These are phyloP conservation scores for Bryconaethiops microstoma DNA, from an alignment of 2,797 vertebrate species.

Conservation along the genomic window DNA sequence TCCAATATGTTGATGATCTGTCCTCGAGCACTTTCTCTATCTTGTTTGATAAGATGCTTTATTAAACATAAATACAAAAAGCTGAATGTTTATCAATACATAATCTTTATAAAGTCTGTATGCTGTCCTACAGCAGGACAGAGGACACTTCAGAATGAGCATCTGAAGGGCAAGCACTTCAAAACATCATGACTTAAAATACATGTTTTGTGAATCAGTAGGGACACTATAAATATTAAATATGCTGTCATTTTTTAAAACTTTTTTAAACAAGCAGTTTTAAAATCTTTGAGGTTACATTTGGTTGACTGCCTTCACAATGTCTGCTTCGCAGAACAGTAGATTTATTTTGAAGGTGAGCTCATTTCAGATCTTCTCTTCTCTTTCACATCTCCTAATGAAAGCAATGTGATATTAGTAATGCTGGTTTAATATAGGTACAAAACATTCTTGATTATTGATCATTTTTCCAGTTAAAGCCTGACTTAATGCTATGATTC, in stretches of 20 bases:
- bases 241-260: no score
- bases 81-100: neutral
- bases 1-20: neutral
- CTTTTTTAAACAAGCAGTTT: no score
- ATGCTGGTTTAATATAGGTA: neutral
- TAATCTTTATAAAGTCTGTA: no score
- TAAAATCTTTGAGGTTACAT: no score
- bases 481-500: neutral
- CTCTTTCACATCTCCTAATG: neutral
- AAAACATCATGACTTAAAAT: neutral
- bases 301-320: no score
- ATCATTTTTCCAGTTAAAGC: neutral
- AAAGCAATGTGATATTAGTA: neutral
- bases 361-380: no score
- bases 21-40: neutral
- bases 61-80: neutral
- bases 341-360: neutral
- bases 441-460: neutral
- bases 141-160: neutral
- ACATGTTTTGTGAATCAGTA: no score
- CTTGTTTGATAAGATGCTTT: neutral
- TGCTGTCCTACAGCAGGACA: neutral
- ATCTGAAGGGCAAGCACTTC: neutral
- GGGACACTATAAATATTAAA: no score
- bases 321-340: neutral